Percentiles rank a stretch among this genome's conserved stretches.
These are phyloP conservation scores for Malurus splendens DNA, from an alignment of 2,797 vertebrate species.

Conservation along the genomic window DNA sequence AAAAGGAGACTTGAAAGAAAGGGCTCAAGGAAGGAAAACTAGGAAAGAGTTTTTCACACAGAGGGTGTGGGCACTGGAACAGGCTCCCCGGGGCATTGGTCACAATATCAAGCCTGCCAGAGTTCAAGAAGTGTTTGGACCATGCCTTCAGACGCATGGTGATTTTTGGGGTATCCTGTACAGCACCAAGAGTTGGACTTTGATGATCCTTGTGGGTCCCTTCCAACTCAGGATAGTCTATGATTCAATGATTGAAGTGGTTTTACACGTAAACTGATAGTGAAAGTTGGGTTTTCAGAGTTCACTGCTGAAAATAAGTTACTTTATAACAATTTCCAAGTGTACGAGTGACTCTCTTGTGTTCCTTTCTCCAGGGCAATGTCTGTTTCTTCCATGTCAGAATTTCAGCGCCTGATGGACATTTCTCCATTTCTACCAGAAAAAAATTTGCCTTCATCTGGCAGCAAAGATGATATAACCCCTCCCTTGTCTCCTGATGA, in stretches of 20 bases:
- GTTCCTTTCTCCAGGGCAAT: constrained; percentile 79
- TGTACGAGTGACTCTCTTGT: not conserved
- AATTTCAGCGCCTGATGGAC: constrained; percentile 97
- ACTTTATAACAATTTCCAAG: not conserved
- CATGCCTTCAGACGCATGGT: not conserved
- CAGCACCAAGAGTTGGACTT: not conserved
- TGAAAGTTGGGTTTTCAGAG: not conserved
- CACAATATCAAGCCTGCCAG: not conserved
- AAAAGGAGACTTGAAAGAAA: not conserved
- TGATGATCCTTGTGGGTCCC: not conserved
- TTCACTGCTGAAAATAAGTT: not conserved
- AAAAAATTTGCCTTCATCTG: constrained; percentile 76
- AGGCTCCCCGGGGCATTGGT: not conserved
- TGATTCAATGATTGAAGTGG: not conserved
- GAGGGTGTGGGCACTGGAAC: not conserved
- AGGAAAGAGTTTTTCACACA: not conserved
- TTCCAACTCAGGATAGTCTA: not conserved
- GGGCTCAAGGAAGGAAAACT: not conserved
- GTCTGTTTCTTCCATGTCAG: constrained; percentile 97
- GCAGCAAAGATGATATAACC: constrained; percentile 82
- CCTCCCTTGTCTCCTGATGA: constrained; percentile 96
- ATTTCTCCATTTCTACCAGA: constrained; percentile 96
- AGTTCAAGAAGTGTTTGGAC: not conserved
- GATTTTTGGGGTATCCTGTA: not conserved
- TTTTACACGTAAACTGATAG: not conserved